Evolutionary conservation across 2,113 vertebrate species (phyloP).

Genomic region (Bubo bubo): DNA sequence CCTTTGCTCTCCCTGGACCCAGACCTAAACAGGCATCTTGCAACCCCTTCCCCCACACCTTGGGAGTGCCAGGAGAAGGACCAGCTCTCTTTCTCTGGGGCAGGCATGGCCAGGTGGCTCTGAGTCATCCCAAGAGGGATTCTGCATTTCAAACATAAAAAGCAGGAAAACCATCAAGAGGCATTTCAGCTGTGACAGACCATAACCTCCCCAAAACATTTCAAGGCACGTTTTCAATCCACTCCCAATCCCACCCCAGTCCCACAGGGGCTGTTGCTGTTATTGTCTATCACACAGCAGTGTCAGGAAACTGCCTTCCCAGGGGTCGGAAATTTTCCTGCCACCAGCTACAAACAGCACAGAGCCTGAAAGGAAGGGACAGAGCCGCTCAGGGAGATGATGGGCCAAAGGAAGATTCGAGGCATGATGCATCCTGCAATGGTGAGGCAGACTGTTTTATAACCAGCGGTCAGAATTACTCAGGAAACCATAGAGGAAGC

Average conservation of each 20-base stretch:
- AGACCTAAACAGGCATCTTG: neutral
- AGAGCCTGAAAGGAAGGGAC: neutral
- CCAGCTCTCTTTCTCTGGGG: neutral
- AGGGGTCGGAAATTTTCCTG: neutral
- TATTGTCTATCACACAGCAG: neutral
- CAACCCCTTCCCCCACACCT: neutral
- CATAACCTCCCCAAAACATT: constrained; percentile 53
- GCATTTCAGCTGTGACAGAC: constrained; percentile 31
- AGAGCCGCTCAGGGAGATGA: neutral
- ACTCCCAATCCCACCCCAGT: neutral
- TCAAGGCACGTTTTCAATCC: constrained; percentile 6
- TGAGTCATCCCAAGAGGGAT: neutral
- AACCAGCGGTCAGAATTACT: constrained; percentile 6
- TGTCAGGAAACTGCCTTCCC: constrained; percentile 26
- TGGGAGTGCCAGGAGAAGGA: neutral
- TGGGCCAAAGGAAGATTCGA: neutral
- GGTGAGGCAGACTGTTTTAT: neutral
- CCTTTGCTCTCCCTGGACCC: neutral
- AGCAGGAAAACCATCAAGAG: neutral
- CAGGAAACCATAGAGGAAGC: constrained; percentile 68
- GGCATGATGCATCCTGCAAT: neutral
- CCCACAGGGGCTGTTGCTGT: neutral
- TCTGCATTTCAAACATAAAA: neutral
- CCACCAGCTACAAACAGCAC: constrained; percentile 29
- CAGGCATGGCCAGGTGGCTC: neutral